Base-by-base conservation (phyloP, 2,113 vertebrate genomes). In the Oryzias woworae region DNA sequence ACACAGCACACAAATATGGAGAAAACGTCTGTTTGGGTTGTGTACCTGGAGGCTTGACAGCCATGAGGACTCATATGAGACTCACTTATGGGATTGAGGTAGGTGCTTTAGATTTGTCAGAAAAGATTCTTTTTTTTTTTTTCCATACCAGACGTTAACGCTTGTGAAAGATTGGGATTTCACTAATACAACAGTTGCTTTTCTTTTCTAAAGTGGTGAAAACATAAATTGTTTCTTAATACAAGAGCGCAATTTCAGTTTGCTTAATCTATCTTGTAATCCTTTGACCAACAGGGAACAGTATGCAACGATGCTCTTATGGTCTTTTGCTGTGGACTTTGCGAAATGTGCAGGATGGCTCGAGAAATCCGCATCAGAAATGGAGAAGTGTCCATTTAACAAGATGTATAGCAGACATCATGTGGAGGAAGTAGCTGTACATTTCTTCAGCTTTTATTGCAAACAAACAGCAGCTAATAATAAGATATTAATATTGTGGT, bases 31-130 rank as follows among this genome's bases (percentile, higher is more conserved):
- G 89, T 46, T 71, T 94, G 69, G 89, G 85, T 3, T 85, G 68
- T 53, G 20, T 93, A 47, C 92, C 92, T 24, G 93, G 93, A 53
- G 92, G 93, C 6, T 50, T 90, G 53, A 77, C 91, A 3, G 92
- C 93, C 7, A 63, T 94, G 73, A 88, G 93, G 69, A 94, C 93
- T 58, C 93, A 94, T 43, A 94, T 94, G 92, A 91, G 93, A 54
- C 80, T 94, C 64, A 92, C 93, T 0, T 94, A 93, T 43, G 92
- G 92, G 42, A 94, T 94, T 61, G 83, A 93, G 87, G 93, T 94
- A 67, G 44, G 82, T 10, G n/a, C 36, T 55, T 3, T 2, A 61
- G 53, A 54, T 22, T 62, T 14, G 18, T 36, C 15, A 47, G 2
- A 48, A 3, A 23, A 42, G 15, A n/a, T 8, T 7, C 0, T 20